Base-by-base conservation (phyloP, 2,888 invertebrate genomes). In the Papilio gigon region DNA sequence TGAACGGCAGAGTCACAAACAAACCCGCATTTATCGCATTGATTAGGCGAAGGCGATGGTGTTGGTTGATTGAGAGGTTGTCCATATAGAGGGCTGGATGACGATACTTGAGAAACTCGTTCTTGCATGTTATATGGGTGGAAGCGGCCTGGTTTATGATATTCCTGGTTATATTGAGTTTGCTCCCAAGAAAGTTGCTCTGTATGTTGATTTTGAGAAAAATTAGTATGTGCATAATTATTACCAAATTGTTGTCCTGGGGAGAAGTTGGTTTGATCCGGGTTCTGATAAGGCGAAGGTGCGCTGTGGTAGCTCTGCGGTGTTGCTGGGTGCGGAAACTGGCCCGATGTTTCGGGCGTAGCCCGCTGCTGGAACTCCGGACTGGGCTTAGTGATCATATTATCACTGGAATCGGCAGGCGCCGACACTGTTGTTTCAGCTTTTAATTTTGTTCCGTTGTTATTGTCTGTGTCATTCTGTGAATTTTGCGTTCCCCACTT, bases 11-110 rank as follows among this genome's bases (percentile, higher is more conserved):
- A 95, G 80, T 96, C 95, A 80, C 95, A 96, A 67, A 96, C 94
- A 72, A 94, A 95, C 70, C 96, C 96, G 81, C 97, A 97, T 84
- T 97, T 96, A 82, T 97, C 97, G 85, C 97, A 97, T 84, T 96
- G 96, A 80, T 95, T 94, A 1, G 94, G 94, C 71, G 95, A 95
- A 0, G 95, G 93, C 14, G 95, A 95, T 50, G 95, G 95, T 40
- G 95, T 94, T 14, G 95, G 94, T 78, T 94, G 94, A 78, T 94
- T 94, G 14, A 93, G 85, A 63, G 93, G 93, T 75, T 92, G 92
- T 27, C 93, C 93, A 73, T 93, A 93, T 60, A 93, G 83, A 42
- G 93, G 94, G 80, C 92, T 94, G 76, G 87, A 90, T 8, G 90
- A 92, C 37, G 91, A 92, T 22, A 92, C 93, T 77, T 92, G 92